phyloP scores from a whole-genome alignment of 2,888 invertebrate genomes.

The Cephus rjabovi region DNA sequence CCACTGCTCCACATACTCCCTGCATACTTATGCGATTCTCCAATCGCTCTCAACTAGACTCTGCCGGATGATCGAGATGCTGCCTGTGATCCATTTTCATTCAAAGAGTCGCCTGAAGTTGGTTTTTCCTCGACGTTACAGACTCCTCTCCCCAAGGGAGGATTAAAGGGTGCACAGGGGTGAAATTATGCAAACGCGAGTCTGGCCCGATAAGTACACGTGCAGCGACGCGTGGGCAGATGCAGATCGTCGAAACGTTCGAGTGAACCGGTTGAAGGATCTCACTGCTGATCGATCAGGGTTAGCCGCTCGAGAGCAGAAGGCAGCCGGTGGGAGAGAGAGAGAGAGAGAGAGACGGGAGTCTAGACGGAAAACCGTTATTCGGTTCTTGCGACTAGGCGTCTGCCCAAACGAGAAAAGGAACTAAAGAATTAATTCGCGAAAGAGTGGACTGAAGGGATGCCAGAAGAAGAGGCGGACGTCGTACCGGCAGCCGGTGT shows the following conservation, averaged over 20 bases:
- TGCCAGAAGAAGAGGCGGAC: no score
- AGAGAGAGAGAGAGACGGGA: neutral
- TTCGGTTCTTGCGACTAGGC: neutral
- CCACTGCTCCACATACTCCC: slow-evolving; percentile 6
- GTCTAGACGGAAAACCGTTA: neutral
- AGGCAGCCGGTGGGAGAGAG: neutral
- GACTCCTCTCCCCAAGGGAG: no score
- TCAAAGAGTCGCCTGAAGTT: neutral
- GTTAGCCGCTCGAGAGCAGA: neutral
- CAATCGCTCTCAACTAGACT: neutral
- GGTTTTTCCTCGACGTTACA: neutral
- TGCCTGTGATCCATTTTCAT: neutral
- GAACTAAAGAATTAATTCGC: neutral
- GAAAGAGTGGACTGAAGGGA: no score
- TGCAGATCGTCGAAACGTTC: no score
- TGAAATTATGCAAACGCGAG: neutral
- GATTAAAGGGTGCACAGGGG: neutral
- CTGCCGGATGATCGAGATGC: neutral
- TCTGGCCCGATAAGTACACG: neutral
- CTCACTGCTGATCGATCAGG: neutral
- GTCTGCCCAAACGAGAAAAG: neutral
- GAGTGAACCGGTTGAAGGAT: neutral
- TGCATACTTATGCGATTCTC: neutral
- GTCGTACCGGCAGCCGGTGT: neutral
- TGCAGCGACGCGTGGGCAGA: neutral